Evolutionary conservation across 2,888 invertebrate species (phyloP).

Genomic region (Drosophila mercatorum): DNA sequence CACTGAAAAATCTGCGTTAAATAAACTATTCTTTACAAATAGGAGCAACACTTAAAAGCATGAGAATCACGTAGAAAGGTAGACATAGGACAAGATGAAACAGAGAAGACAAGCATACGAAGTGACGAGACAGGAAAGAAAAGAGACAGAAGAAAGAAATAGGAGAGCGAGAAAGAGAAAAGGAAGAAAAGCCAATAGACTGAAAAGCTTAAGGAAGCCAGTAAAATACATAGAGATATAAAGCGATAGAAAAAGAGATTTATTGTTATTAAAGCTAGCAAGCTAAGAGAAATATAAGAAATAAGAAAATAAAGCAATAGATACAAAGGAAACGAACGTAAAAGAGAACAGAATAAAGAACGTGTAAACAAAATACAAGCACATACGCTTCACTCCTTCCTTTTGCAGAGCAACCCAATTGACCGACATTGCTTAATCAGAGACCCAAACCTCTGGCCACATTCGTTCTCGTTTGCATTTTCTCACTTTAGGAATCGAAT

Average conservation of each 20-base stretch:
- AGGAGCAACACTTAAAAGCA: background rate
- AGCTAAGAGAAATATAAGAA: too few relatives aligned
- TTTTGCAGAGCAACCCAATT: background rate
- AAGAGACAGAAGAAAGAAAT: too few relatives aligned
- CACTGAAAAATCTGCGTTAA: too few relatives aligned
- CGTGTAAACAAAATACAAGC: background rate
- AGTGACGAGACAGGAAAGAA: background rate
- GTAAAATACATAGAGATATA: background rate
- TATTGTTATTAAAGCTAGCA: background rate
- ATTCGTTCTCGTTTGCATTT: slow-evolving; percentile 1
- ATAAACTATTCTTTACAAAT: too few relatives aligned
- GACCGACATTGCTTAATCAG: slow-evolving; percentile 5
- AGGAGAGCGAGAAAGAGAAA: too few relatives aligned
- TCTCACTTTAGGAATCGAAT: slow-evolving; percentile 12
- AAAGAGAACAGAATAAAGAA: background rate
- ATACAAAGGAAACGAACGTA: background rate
- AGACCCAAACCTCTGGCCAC: background rate
- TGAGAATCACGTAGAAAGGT: background rate
- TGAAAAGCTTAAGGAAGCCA: background rate
- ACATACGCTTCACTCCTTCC: background rate
- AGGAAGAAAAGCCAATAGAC: background rate
- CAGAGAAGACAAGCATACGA: too few relatives aligned
- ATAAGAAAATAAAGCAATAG: background rate
- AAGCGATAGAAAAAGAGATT: background rate
- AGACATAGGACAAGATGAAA: too few relatives aligned